These are phyloP conservation scores for Drosophila borborema DNA, from an alignment of 2,888 invertebrate genomes.

Conservation along the genomic window DNA sequence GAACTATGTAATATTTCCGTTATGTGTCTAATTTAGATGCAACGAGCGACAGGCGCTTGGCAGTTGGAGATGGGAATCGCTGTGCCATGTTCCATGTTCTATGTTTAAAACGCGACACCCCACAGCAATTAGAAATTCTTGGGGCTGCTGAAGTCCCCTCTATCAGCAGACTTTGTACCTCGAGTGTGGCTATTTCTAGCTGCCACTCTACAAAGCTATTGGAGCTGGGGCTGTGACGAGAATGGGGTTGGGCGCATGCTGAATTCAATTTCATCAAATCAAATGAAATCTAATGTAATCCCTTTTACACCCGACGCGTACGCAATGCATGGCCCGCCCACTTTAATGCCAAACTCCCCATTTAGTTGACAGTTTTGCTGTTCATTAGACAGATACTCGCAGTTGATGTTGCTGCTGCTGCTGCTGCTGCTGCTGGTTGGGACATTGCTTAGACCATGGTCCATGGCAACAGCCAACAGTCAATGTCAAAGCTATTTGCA, in stretches of 20 bases:
- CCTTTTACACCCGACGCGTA: constrained; percentile 14
- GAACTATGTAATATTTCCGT: constrained; percentile 21
- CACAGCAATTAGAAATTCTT: constrained; percentile 31
- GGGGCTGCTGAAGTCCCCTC: neutral
- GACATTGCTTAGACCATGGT: constrained; percentile 6
- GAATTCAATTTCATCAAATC: constrained; percentile 57
- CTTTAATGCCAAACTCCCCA: neutral
- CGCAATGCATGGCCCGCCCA: neutral
- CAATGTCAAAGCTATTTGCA: constrained; percentile 56
- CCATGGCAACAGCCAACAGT: constrained; percentile 25
- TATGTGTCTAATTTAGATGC: constrained; percentile 26
- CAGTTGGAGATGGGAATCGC: neutral
- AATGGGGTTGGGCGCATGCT: constrained; percentile 19
- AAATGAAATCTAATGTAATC: constrained; percentile 45
- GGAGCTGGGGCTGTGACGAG: neutral
- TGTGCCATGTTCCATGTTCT: constrained; percentile 14
- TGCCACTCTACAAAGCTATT: neutral
- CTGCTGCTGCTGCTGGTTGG: neutral
- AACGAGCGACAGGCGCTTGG: neutral
- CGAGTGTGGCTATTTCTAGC: constrained; percentile 15
- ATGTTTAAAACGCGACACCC: constrained; percentile 42
- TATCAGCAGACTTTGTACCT: constrained; percentile 22
- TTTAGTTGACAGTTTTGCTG: constrained; percentile 54
- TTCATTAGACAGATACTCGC: constrained; percentile 37
- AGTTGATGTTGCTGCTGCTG: neutral